These are phyloP conservation scores for Holothuria leucospilota DNA, from an alignment of 53 echinoderm and acorn worm species.

Conservation along the genomic window DNA sequence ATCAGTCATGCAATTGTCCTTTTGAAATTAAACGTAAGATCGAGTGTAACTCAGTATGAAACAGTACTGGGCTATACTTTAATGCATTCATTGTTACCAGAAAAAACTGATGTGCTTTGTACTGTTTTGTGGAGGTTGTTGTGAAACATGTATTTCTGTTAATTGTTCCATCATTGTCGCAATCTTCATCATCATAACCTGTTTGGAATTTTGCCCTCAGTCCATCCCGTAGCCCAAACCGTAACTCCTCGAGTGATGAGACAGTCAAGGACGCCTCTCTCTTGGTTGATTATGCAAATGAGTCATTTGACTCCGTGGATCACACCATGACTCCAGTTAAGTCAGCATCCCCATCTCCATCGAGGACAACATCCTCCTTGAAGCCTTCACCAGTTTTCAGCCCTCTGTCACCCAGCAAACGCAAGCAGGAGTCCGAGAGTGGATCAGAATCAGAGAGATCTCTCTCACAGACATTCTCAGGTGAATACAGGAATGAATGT, in stretches of 20 bases:
- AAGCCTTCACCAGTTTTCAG: conserved; percentile 30
- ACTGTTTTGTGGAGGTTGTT: no score
- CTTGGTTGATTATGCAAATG: conserved; percentile 76
- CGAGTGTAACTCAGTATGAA: no score
- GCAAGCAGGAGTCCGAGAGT: conserved; percentile 88
- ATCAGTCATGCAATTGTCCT: no score
- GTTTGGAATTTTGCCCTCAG: not conserved
- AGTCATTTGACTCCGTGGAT: conserved; percentile 91
- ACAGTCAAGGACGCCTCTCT: conserved; percentile 82
- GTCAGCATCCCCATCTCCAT: conserved; percentile 15
- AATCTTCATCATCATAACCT: no score
- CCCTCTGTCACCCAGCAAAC: conserved; percentile 58
- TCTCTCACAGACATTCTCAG: conserved; percentile 94
- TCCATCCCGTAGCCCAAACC: not conserved
- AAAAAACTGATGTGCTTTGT: no score
- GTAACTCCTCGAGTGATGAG: conserved; percentile 79
- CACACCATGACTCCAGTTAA: conserved; percentile 76
- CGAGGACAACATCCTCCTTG: not conserved
- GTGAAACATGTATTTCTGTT: no score
- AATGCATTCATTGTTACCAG: no score
- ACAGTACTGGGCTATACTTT: no score
- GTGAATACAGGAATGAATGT: conserved; percentile 36
- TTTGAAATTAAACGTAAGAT: no score
- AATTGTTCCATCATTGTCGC: no score
- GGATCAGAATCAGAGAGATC: conserved; percentile 97